Evolutionary conservation across 2,797 vertebrate genomes (phyloP).

Genomic region (Fringilla coelebs): DNA sequence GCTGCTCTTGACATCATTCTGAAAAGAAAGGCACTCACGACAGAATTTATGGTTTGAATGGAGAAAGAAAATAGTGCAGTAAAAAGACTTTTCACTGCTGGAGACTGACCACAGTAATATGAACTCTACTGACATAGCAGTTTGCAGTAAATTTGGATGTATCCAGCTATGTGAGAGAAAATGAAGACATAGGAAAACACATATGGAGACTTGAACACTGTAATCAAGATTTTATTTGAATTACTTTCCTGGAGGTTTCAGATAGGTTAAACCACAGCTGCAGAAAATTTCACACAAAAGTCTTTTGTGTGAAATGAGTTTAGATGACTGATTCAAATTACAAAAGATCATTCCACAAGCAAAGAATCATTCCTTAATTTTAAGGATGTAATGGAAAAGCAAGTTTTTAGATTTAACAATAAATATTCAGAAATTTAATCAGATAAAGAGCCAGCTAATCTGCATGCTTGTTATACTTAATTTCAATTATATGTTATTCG

Average conservation of each 20-base stretch:
- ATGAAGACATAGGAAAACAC: background rate
- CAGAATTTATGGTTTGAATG: background rate
- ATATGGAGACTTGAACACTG: background rate
- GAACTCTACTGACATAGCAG: background rate
- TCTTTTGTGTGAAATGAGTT: background rate
- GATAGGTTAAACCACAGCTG: background rate
- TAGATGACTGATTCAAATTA: background rate
- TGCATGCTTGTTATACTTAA: background rate
- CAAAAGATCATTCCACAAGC: background rate
- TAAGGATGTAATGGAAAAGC: background rate
- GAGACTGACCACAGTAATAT: background rate
- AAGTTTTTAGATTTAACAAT: background rate
- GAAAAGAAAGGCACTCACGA: background rate
- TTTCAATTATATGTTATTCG: background rate
- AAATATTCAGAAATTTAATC: background rate
- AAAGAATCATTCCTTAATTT: background rate
- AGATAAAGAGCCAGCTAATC: background rate
- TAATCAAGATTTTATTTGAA: background rate
- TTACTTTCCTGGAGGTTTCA: background rate
- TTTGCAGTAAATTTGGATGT: background rate
- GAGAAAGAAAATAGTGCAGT: background rate
- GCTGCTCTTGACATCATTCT: background rate
- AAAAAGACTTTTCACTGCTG: background rate
- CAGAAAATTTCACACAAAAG: background rate
- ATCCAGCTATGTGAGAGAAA: background rate